Conservation (phyloP, 2,797 vertebrate genomes). For the Oreochromis mossambicus region DNA sequence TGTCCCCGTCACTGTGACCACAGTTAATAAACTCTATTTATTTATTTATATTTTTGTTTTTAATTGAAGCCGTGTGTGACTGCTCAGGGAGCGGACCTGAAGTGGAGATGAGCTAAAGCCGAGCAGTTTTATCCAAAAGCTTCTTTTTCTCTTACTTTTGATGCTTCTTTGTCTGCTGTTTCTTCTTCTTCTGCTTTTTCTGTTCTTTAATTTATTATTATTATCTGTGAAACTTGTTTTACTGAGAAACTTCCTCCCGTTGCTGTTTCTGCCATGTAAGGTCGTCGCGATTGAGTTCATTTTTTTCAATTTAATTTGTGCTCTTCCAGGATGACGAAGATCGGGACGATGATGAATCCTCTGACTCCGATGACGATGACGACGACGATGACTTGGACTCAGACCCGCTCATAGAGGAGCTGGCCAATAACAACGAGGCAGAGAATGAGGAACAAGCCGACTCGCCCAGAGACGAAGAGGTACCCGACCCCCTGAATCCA, state of each 20-base stretch:
- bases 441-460: slow-evolving; percentile 82
- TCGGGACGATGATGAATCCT: slow-evolving; percentile 69
- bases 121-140: not conserved
- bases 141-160: not conserved
- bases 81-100: rapidly evolving
- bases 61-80: not conserved
- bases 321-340: slow-evolving; percentile 83
- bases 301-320: rapidly evolving
- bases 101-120: not conserved
- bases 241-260: not conserved
- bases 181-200: not conserved
- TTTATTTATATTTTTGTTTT: not conserved
- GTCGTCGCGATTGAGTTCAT: rapidly evolving
- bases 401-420: slow-evolving; percentile 84
- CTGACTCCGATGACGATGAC: slow-evolving; percentile 71
- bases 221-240: not conserved
- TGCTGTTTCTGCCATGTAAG: not conserved
- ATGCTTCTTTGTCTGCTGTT: rapidly evolving
- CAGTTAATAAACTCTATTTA: rapidly evolving
- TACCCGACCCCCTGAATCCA: not conserved
- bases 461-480: slow-evolving; percentile 85
- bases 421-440: slow-evolving; percentile 79
- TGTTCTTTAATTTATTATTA: not conserved
- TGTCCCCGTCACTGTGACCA: not conserved
- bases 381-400: slow-evolving; percentile 89